Conservation (phyloP, 2,797 vertebrate genomes). For the Natrix natrix region DNA sequence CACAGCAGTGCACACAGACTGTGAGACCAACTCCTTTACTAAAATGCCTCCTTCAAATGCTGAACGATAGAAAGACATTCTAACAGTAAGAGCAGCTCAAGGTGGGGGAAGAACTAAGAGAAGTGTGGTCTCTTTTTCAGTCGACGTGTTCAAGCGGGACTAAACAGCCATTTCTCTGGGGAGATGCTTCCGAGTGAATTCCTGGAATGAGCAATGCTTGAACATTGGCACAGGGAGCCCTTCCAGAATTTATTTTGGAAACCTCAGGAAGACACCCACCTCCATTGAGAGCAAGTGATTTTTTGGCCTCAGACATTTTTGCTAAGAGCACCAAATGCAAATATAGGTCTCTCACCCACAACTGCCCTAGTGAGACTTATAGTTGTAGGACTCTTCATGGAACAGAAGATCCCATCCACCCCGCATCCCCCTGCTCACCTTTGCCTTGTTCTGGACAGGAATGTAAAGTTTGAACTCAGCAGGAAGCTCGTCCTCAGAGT, state of each 20-base stretch:
- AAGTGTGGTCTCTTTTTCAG: not conserved
- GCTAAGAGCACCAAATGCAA: not conserved
- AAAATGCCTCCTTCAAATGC: not conserved
- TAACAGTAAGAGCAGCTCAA: not conserved
- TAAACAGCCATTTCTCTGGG: not conserved
- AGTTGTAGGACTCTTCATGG: not conserved
- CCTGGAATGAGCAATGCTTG: not conserved
- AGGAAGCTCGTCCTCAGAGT: constrained; percentile 95
- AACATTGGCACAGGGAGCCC: not conserved
- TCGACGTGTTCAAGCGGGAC: not conserved
- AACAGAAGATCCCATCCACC: not conserved
- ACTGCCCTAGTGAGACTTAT: not conserved
- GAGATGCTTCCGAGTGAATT: not conserved
- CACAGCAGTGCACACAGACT: not conserved
- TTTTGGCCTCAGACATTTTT: not conserved
- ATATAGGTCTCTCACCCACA: not conserved
- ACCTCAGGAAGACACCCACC: not conserved
- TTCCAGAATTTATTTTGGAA: not conserved
- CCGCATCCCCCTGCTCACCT: constrained; percentile 73
- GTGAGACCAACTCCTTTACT: not conserved
- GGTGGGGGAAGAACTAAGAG: not conserved
- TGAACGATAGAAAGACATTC: not conserved
- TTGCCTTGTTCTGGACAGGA: constrained; percentile 94
- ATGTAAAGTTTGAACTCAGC: constrained; percentile 97
- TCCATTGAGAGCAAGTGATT: not conserved